Evolutionary conservation across 2,113 vertebrate species (phyloP).

Genomic region (Furnarius figulus): DNA sequence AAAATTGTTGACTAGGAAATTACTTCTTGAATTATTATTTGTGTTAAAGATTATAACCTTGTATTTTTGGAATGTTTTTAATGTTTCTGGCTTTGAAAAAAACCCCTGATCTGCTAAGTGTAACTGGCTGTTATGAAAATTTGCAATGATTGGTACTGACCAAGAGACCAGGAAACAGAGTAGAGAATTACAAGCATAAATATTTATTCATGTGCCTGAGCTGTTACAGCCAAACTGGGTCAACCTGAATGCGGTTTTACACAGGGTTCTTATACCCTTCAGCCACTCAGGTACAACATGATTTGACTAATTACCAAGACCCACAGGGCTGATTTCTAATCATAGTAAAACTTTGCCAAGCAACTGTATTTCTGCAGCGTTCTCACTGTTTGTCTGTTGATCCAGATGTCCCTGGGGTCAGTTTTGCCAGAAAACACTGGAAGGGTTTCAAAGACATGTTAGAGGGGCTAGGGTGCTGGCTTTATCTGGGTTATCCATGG

Average conservation of each 20-base stretch:
- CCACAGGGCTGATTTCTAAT: not conserved
- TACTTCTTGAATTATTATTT: not conserved
- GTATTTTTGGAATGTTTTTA: not conserved
- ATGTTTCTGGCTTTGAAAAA: not conserved
- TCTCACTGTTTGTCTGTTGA: not conserved
- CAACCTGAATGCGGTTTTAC: not conserved
- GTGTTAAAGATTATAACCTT: not conserved
- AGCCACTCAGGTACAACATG: not conserved
- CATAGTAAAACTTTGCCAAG: not conserved
- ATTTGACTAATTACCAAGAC: not conserved
- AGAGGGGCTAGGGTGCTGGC: not conserved
- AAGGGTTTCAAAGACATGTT: not conserved
- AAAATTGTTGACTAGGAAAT: not conserved
- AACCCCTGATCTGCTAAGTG: accelerated
- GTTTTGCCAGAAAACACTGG: not conserved
- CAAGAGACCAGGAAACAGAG: not conserved
- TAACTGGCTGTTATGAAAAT: not conserved
- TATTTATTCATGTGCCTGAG: not conserved
- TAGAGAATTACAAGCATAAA: not conserved
- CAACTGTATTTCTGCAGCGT: not conserved
- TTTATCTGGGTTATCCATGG: not conserved
- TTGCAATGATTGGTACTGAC: not conserved
- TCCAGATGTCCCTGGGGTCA: not conserved
- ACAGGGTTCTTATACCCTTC: not conserved
- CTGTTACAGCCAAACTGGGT: not conserved